These are phyloP conservation scores for Haliaeetus leucogaster DNA, from an alignment of 2,113 vertebrate species.

Conservation along the genomic window DNA sequence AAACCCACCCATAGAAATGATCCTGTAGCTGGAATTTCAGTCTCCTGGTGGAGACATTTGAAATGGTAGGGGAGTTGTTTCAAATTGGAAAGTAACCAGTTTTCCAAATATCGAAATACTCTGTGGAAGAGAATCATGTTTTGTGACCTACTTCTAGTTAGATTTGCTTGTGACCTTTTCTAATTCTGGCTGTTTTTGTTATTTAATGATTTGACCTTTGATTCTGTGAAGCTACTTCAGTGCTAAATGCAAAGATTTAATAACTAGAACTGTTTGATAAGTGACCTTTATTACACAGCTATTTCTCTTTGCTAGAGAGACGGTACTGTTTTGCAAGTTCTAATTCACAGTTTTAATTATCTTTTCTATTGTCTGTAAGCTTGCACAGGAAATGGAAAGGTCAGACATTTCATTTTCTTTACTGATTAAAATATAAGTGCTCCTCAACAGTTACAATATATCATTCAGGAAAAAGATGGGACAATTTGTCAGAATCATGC, in stretches of 20 bases:
- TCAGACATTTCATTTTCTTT: constrained; percentile 73
- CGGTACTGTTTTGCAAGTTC: constrained; percentile 68
- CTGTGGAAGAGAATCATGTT: neutral
- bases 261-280: constrained; percentile 77
- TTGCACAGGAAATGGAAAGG: constrained; percentile 71
- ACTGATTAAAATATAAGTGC: constrained; percentile 74
- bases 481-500: constrained; percentile 27
- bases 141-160: constrained; percentile 49
- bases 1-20: neutral
- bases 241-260: constrained; percentile 79
- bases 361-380: constrained; percentile 73
- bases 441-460: constrained; percentile 55
- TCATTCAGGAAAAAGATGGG: constrained; percentile 59
- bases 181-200: constrained; percentile 73
- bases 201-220: constrained; percentile 80
- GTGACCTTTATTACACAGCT: constrained; percentile 75
- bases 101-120: neutral
- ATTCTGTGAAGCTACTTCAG: constrained; percentile 65
- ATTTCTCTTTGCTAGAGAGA: constrained; percentile 63
- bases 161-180: constrained; percentile 76
- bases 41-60: neutral
- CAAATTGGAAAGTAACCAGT: neutral
- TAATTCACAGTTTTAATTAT: constrained; percentile 79
- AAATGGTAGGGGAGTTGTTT: neutral
- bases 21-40: neutral